Evolutionary conservation across 1,140 invertebrate species (phyloP), one percentile per base, ranked within the genome.

Genomic region (Lethrus apterus): DNA sequence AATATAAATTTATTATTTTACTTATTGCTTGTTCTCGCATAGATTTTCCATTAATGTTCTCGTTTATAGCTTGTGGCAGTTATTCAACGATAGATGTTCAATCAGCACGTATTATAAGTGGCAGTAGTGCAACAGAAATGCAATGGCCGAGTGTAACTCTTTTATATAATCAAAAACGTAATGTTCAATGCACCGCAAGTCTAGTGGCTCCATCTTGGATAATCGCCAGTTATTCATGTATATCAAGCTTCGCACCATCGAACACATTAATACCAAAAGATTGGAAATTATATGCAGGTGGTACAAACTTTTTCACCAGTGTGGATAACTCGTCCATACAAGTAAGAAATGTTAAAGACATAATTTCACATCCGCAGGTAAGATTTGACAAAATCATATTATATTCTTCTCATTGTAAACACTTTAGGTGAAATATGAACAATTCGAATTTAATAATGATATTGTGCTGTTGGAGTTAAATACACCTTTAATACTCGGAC

Each of bases 361-460:
- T 80, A 14, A 62, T 79, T 26, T 63, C 72, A 8, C 75, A 78
- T 61, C 76, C 77, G 23, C 55, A 63, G 47, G 59, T 64, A 51
- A 54, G 46, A 35, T 20, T 38, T 45, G 8, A 13, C 31, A 13
- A 8, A 9, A 5, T n/a, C 7, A 1, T 24, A 29, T 17, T 31
- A n/a, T 29, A 17, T 30, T 11, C 3, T 43, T 2, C 10, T 4
- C 23, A 26, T 5, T 4, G 23, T 26, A 26, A 17, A 19, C 20
- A 4, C 17, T 33, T 32, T 36, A 78, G 71, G 72, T 73, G 0
- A 78, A 79, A 63, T 79, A 73, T 55, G 73, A 74, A 53, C 72
- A 75, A 54, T 75, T 79, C 50, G 63, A 75, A 34, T 79, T 76
- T 46, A 69, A 70, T 20, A 74, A 79, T 47, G 76, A 81, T 46